Evolutionary conservation across 1,140 invertebrate genomes (phyloP).

Genomic region (Cydia splendana): DNA sequence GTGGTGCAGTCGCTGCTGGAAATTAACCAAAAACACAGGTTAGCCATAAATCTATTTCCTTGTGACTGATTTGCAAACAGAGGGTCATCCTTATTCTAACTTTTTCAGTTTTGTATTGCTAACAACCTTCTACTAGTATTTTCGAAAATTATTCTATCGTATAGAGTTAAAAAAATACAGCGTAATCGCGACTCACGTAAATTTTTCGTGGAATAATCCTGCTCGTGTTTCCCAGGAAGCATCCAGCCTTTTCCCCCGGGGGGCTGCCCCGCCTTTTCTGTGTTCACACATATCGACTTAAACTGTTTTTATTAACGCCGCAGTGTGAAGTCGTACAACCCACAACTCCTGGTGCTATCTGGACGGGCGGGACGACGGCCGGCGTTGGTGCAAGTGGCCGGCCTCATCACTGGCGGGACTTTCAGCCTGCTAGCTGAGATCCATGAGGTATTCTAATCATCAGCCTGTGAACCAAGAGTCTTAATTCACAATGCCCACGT

Average conservation of each 20-base stretch:
- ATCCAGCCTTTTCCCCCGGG: too few species aligned
- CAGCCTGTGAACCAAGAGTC: too few species aligned
- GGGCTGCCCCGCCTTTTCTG: too few species aligned
- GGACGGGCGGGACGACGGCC: conserved; percentile 89
- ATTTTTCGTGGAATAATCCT: too few species aligned
- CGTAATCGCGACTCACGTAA: too few species aligned
- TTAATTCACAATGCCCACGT: too few species aligned
- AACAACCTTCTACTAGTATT: too few species aligned
- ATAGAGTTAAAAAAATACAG: too few species aligned
- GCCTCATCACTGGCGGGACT: conserved; percentile 93
- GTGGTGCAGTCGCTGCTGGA: conserved; percentile 86
- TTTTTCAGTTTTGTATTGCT: too few species aligned
- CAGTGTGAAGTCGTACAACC: conserved; percentile 86
- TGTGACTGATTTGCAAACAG: background rate
- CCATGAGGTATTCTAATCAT: conserved; percentile 80
- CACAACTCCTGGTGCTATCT: conserved; percentile 90
- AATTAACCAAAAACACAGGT: conserved; percentile 90
- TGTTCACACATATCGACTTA: background rate
- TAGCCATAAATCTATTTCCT: background rate
- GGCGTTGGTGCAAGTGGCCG: conserved; percentile 92
- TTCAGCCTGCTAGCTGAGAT: conserved; percentile 93
- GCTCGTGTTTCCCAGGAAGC: too few species aligned
- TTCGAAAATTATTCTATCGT: too few species aligned
- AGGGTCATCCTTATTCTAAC: too few species aligned
- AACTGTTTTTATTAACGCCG: background rate